These are phyloP conservation scores for Anomalospiza imberbis DNA, from an alignment of 2,797 vertebrate species.

Conservation along the genomic window DNA sequence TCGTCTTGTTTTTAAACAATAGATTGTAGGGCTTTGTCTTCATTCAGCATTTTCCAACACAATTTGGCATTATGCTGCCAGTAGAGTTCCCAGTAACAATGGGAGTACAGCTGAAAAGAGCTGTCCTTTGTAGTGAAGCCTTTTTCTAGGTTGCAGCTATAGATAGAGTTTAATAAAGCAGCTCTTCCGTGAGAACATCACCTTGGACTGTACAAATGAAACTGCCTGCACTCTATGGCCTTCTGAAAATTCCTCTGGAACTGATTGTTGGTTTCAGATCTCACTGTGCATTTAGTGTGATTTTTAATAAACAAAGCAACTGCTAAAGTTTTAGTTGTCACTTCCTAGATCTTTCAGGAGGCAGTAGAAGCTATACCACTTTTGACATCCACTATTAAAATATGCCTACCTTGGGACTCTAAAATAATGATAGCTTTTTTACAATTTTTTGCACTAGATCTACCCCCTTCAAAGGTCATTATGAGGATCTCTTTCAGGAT, in stretches of 20 bases:
- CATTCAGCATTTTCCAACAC: not conserved
- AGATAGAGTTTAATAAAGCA: not conserved
- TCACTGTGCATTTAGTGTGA: not conserved
- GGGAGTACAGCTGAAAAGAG: not conserved
- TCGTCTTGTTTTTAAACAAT: not conserved
- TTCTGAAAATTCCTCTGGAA: not conserved
- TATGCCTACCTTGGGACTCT: not conserved
- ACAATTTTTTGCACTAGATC: not conserved
- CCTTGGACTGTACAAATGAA: not conserved
- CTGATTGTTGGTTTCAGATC: not conserved
- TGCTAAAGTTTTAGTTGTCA: not conserved
- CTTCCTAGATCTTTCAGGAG: not conserved
- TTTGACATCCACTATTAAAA: not conserved
- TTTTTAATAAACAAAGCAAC: not conserved
- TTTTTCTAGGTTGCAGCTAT: not conserved
- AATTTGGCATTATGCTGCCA: not conserved
- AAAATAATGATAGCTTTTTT: not conserved
- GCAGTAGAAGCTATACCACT: not conserved
- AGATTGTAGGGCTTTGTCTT: not conserved
- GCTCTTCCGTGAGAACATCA: not conserved
- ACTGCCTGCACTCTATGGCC: not conserved
- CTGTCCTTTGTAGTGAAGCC: not conserved
- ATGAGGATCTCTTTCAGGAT: not conserved
- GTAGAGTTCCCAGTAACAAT: not conserved
- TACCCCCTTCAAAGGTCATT: rapidly evolving